phyloP scores from a whole-genome alignment of 2,113 vertebrate genomes.

The Corythaeola cristata region DNA sequence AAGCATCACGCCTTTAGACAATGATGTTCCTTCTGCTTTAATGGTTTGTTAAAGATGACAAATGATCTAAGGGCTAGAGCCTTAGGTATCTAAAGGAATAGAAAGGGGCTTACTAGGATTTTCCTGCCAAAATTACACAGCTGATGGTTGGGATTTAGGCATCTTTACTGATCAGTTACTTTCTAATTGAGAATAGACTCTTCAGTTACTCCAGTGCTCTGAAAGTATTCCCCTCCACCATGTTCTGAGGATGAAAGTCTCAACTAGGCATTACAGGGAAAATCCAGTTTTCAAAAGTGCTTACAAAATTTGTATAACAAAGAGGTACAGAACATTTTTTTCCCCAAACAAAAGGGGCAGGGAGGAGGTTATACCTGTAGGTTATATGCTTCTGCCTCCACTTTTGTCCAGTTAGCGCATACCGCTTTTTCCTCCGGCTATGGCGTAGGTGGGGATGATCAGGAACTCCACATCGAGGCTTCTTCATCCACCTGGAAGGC shows the following conservation, averaged over 20 bases:
- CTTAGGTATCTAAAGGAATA: neutral
- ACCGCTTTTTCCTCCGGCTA: slow-evolving; percentile 91
- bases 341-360: neutral
- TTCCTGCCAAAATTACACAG: neutral
- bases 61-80: neutral
- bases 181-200: neutral
- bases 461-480: slow-evolving; percentile 93
- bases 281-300: neutral
- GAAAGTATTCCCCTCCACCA: neutral
- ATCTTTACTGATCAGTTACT: neutral
- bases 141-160: neutral
- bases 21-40: neutral
- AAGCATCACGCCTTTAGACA: neutral
- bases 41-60: neutral
- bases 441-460: slow-evolving; percentile 89
- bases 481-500: slow-evolving; percentile 91
- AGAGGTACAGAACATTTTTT: neutral
- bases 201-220: neutral
- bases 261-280: neutral
- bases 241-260: neutral
- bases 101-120: neutral
- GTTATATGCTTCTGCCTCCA: slow-evolving; percentile 97
- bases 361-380: slow-evolving; percentile 84
- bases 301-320: neutral
- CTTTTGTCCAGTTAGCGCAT: slow-evolving; percentile 95